Evolutionary conservation across 2,797 vertebrate species (phyloP).

Genomic region (Anabas testudineus): DNA sequence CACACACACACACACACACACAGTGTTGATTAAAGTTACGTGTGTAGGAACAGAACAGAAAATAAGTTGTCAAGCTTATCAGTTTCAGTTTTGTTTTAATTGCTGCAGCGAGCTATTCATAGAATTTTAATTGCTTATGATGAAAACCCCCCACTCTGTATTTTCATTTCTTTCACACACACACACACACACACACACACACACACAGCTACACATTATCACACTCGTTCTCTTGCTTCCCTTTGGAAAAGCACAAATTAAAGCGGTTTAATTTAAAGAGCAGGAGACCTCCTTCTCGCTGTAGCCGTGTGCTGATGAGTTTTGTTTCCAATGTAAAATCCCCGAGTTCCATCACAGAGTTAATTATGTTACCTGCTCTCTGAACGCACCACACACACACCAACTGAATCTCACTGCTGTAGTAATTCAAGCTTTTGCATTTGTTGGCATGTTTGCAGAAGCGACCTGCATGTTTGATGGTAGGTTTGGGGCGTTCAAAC

Average conservation of each 20-base stretch:
- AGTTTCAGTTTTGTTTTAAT: constrained; percentile 40
- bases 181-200: background rate
- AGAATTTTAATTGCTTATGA: constrained; percentile 39
- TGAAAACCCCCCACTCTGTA: constrained; percentile 17
- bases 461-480: no score
- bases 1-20: constrained; percentile 17
- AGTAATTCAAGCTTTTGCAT: no score
- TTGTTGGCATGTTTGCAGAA: no score
- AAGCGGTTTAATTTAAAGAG: background rate
- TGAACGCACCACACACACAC: no score
- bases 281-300: background rate
- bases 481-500: no score
- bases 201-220: background rate
- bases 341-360: no score
- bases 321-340: background rate
- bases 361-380: no score
- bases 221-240: background rate
- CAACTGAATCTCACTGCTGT: no score
- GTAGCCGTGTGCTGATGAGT: background rate
- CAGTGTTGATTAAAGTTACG: background rate
- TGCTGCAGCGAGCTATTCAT: constrained; percentile 37
- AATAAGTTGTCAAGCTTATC: constrained; percentile 28
- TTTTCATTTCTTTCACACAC: background rate
- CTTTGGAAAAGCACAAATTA: constrained; percentile 15
- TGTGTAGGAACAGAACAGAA: constrained; percentile 19